Evolutionary conservation across 1,140 invertebrate genomes (phyloP).

Genomic region (Bombus pascuorum): DNA sequence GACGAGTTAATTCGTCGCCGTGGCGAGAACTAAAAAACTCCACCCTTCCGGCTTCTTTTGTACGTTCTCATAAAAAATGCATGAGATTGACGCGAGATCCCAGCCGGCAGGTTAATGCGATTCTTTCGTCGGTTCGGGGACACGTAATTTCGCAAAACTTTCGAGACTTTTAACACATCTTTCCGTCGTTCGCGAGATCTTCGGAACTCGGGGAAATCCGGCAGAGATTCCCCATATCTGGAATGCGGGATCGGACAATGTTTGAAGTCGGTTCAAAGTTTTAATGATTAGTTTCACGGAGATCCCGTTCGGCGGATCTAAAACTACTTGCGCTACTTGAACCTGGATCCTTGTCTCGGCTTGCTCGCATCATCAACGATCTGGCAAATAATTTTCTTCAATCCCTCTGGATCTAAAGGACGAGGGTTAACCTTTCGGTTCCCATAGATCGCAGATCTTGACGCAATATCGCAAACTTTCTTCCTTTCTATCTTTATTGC

Average conservation of each 20-base stretch:
- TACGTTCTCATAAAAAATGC: constrained; percentile 11
- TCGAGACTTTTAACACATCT: constrained; percentile 21
- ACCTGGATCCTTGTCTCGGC: neutral
- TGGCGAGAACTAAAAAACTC: neutral
- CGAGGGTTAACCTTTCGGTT: neutral
- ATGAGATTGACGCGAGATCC: constrained; percentile 5
- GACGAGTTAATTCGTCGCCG: constrained; percentile 5
- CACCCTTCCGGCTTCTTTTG: neutral
- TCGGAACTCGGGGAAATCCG: neutral
- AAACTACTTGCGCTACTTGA: neutral
- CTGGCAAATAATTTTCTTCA: neutral
- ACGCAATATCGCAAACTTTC: neutral
- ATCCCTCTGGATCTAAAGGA: neutral
- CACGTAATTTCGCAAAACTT: constrained; percentile 28
- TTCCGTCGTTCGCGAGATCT: neutral
- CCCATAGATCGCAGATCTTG: neutral
- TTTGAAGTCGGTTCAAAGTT: constrained; percentile 36
- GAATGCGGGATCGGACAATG: constrained; percentile 8
- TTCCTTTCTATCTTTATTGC: neutral
- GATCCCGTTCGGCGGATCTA: neutral
- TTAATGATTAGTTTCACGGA: constrained; percentile 32
- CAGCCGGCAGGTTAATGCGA: constrained; percentile 1
- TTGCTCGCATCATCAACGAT: neutral
- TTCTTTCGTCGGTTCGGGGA: neutral
- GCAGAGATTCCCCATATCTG: constrained; percentile 15